A percentile compares a stretch with the other conserved stretches of the same genome.
Conservation (phyloP, 53 echinoderm and acorn worm genomes). For the Antedon mediterranea region DNA sequence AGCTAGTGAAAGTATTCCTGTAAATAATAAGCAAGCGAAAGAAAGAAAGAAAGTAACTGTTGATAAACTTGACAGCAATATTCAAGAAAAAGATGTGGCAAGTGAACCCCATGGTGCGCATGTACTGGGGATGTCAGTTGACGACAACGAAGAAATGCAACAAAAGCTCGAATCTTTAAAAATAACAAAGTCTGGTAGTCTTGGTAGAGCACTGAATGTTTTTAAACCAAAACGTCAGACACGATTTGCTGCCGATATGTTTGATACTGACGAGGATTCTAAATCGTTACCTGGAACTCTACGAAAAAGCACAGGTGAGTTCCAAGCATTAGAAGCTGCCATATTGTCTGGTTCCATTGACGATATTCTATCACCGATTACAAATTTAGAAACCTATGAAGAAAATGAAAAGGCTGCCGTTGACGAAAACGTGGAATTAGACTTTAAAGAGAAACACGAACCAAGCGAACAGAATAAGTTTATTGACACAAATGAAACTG, state of each 20-base stretch:
- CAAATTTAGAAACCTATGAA: background rate
- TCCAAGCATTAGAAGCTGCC: background rate
- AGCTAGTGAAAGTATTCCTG: background rate
- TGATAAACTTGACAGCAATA: background rate
- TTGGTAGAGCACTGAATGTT: background rate
- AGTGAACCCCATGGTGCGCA: background rate
- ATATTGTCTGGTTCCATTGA: background rate
- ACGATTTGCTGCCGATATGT: background rate
- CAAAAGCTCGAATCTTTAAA: background rate
- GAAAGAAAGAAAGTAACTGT: background rate
- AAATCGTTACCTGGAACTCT: background rate
- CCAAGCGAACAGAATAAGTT: background rate
- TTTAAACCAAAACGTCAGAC: background rate
- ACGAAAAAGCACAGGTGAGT: background rate
- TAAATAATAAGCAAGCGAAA: background rate
- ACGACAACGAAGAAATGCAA: background rate
- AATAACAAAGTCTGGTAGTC: background rate
- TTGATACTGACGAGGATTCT: background rate
- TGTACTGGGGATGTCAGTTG: background rate
- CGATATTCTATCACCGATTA: background rate
- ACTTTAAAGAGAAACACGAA: too few relatives aligned
- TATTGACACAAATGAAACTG: background rate
- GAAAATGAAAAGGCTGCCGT: background rate
- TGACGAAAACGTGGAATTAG: background rate
- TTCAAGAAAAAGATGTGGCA: background rate